Base-by-base conservation (phyloP, 2,888 invertebrate species). In the Athalia circularis region DNA sequence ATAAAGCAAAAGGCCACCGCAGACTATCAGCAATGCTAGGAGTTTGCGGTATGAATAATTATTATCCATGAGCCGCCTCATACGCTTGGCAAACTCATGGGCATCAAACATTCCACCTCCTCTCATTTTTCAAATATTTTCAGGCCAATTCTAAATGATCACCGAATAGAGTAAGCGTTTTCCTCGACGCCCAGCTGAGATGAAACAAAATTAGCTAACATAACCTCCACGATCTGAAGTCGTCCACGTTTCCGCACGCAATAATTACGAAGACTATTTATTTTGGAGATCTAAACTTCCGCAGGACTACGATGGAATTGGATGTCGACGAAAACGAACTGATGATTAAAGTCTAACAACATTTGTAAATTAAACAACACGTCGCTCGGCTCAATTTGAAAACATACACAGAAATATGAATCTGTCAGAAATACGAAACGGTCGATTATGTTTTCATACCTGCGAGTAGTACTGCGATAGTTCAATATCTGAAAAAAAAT, bases 1-100 rank as follows among this genome's bases (percentile, higher is more conserved):
- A 86, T 95, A 95, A 5, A 95, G 88, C 61, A 94, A 88, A 76
- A 94, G 77, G 4, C 84, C 87, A 59, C 89, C 86, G 74, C 85
- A 85, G 6, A 88, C 70, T 6, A 89, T 79, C 15, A 88, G 57
- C 3, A 89, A 52, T 13, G 89, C 15, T 3, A 89, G 82, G 54
- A 89, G 84, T 80, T 88, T 89, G 11, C 88, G 84, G 80, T 85
- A 89, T 3, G 89, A 88, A 65, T 87, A 89, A 84, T 88, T 89
- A 8, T 85, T 84, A 65, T 89, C 89, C 7, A 87, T 57, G 7
- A 87, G 78, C 13, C 89, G 85, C 65, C 87, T 83, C 15, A 89
- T 80, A 9, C 89, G 84, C 80, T 88, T 89, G 9, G 86, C 84
- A 77, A 89, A 84, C 75, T 89, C 88, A 52, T 87, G 85, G 15